These are phyloP conservation scores for Camptogramma bilineatum DNA, from an alignment of 2,888 invertebrate species.

Conservation along the genomic window DNA sequence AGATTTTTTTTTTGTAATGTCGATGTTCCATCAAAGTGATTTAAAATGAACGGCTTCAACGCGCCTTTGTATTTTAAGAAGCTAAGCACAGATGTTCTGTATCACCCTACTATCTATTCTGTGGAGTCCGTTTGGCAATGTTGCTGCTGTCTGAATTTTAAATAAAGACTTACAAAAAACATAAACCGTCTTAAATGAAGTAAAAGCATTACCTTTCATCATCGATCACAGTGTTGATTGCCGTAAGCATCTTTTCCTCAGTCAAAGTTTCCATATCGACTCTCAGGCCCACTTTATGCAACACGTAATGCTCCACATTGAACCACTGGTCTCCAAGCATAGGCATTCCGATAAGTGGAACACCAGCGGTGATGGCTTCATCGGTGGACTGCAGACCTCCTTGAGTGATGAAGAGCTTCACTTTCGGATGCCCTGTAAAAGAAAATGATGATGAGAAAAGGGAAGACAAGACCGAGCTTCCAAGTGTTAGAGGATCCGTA, in stretches of 20 bases:
- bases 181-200: no score
- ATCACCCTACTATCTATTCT: no score
- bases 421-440: constrained; percentile 60
- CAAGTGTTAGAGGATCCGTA: no score
- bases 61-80: no score
- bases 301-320: constrained; percentile 54
- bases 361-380: constrained; percentile 62
- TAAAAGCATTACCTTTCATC: constrained; percentile 23
- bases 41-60: no score
- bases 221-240: constrained; percentile 44
- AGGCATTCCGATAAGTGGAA: constrained; percentile 62
- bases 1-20: no score
- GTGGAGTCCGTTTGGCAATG: no score
- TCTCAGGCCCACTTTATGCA: constrained; percentile 54
- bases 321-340: constrained; percentile 65
- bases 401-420: constrained; percentile 70
- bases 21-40: no score
- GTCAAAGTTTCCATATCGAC: constrained; percentile 52
- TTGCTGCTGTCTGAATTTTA: no score
- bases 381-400: constrained; percentile 68
- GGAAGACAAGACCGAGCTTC: neutral
- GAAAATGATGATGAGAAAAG: neutral
- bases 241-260: constrained; percentile 53
- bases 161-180: no score
- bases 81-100: no score